Conservation (phyloP, 1,140 invertebrate species). For the Eufriesea mexicana region DNA sequence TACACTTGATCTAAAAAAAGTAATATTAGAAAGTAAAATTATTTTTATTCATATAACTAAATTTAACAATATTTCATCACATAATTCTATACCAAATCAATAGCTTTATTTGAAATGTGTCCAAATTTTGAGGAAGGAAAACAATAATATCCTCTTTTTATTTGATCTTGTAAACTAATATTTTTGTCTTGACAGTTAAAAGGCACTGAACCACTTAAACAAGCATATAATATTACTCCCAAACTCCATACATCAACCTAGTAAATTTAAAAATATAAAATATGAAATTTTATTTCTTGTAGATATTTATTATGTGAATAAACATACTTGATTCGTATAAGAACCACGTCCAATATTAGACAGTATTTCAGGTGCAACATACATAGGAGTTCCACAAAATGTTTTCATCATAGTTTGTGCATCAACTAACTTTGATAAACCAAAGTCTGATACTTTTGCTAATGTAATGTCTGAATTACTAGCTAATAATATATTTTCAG, state of each 20-base stretch:
- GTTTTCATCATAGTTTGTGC: constrained; percentile 91
- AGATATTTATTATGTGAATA: background rate
- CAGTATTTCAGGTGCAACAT: constrained; percentile 94
- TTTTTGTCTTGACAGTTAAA: constrained; percentile 67
- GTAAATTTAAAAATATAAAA: constrained; percentile 27
- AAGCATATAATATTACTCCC: constrained; percentile 91
- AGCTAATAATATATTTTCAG: constrained; percentile 91
- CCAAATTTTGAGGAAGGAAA: constrained; percentile 65
- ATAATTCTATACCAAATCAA: constrained; percentile 65
- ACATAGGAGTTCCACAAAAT: constrained; percentile 93
- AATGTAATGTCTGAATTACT: constrained; percentile 86
- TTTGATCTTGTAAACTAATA: constrained; percentile 72
- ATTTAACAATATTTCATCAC: background rate
- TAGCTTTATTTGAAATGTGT: constrained; percentile 60
- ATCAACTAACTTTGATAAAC: constrained; percentile 93
- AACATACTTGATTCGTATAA: constrained; percentile 86
- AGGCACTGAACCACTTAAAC: constrained; percentile 76
- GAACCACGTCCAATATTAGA: constrained; percentile 83
- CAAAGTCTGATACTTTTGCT: constrained; percentile 93
- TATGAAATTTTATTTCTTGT: background rate
- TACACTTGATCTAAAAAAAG: constrained; percentile 84
- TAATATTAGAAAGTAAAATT: background rate
- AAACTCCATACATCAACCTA: constrained; percentile 95
- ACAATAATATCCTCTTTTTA: constrained; percentile 71
- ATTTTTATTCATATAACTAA: background rate